A percentile compares a stretch with the other conserved stretches of the same genome.
Evolutionary conservation across 2,888 invertebrate species (phyloP).

Genomic region (Yponomeuta evonymella): DNA sequence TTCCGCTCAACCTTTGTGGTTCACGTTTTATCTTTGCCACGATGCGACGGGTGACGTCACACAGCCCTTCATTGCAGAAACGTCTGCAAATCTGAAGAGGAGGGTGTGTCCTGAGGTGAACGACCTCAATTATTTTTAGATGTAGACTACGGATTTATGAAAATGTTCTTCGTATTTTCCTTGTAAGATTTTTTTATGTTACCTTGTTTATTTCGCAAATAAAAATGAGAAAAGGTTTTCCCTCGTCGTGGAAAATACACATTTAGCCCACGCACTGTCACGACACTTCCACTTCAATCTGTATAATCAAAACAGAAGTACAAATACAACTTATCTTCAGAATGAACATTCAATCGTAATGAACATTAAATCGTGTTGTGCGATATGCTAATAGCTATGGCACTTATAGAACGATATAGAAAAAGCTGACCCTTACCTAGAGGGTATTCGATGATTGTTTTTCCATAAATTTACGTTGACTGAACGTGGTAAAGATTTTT

Average conservation of each 20-base stretch:
- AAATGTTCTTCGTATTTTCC: neutral
- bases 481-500: too few relatives aligned
- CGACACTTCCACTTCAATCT: too few relatives aligned
- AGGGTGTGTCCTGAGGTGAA: constrained; percentile 30
- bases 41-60: constrained; percentile 1
- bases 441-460: too few relatives aligned
- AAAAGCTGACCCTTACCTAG: too few relatives aligned
- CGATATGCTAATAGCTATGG: too few relatives aligned
- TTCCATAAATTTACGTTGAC: too few relatives aligned
- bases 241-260: neutral
- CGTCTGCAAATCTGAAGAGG: constrained; percentile 7
- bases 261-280: neutral
- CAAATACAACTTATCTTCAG: too few relatives aligned
- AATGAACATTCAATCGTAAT: too few relatives aligned
- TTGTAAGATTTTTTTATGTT: neutral
- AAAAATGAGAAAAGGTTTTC: neutral
- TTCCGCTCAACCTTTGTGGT: constrained; percentile 8
- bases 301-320: too few relatives aligned
- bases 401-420: too few relatives aligned
- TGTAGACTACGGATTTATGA: neutral
- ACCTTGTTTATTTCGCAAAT: neutral
- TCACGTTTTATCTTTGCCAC: constrained; percentile 3
- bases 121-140: constrained; percentile 27
- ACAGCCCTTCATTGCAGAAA: neutral
- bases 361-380: too few relatives aligned